These are phyloP conservation scores for Masnerella sp. DNA, from an alignment of 2,888 invertebrate species.

Conservation along the genomic window DNA sequence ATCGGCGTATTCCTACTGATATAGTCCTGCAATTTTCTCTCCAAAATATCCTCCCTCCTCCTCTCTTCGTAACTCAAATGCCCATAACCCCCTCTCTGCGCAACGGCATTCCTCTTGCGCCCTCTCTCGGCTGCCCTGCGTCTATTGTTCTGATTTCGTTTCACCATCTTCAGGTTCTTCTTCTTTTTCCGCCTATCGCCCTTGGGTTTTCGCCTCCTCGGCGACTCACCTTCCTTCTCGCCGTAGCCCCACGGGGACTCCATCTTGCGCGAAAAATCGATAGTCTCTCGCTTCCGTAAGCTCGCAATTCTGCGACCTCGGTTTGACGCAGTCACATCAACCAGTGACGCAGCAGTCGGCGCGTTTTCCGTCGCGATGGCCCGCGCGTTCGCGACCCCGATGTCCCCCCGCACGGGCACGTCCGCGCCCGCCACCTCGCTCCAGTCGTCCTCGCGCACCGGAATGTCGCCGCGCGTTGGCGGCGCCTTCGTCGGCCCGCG, in stretches of 20 bases:
- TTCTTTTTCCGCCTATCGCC: constrained; percentile 37
- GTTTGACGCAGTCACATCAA: constrained; percentile 46
- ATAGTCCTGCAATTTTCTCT: constrained; percentile 55
- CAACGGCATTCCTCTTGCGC: constrained; percentile 36
- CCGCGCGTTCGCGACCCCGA: constrained; percentile 62
- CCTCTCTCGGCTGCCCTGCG: constrained; percentile 41
- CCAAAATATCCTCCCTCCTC: constrained; percentile 35
- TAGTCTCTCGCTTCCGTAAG: constrained; percentile 60
- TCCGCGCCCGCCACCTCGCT: constrained; percentile 19
- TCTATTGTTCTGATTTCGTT: constrained; percentile 55
- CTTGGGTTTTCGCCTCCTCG: constrained; percentile 21
- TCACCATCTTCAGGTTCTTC: constrained; percentile 54
- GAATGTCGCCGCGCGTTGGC: constrained; percentile 70
- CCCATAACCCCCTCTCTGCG: constrained; percentile 16
- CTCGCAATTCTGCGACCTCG: constrained; percentile 34
- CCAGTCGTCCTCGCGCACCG: constrained; percentile 41
- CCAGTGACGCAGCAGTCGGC: constrained; percentile 40
- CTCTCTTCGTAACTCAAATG: constrained; percentile 57
- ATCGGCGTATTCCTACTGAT: constrained; percentile 60
- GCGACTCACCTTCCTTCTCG: constrained; percentile 66
- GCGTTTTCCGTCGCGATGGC: constrained; percentile 32
- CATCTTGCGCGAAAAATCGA: constrained; percentile 61
- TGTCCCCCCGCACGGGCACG: constrained; percentile 70
- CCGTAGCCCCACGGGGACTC: constrained; percentile 69
- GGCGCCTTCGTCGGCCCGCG: constrained; percentile 50